Evolutionary conservation across 2,113 vertebrate genomes (phyloP), one percentile per base, ranked within the genome.

Genomic region (Pangasianodon gigas): DNA sequence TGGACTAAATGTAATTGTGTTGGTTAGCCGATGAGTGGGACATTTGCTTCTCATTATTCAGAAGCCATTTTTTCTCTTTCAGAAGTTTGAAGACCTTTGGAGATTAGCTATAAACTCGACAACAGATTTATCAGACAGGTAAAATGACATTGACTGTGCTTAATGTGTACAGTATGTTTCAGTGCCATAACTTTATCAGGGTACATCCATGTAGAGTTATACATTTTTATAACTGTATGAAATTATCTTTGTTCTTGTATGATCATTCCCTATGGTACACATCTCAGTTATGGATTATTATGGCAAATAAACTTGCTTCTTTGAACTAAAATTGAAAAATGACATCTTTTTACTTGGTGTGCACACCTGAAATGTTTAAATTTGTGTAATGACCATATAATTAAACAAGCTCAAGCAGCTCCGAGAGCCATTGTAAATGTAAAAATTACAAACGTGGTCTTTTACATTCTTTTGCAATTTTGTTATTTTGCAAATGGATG

Each of bases 41-140:
- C 92, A 58, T 95, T 95, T 96, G 96, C 96, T 96, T 96, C 96
- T 96, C 89, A 96, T 96, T 96, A 95, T 96, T 96, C 94, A 96
- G 96, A 96, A 96, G 96, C 96, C 91, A 74, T 54, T 93, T 88
- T 48, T 93, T 87, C 92, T 90, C 81, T 90, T 83, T 93, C 24
- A 92, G 87, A 94, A 90, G 92, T 92, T 95, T 92, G 89, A 89
- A 91, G 93, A 90, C 84, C 26, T 90, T 87, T 88, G 69, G 88
- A 52, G 32, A 51, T 90, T 32, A 2, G 89, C 92, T 91, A 92
- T 83, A 80, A 87, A 92, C 90, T 51, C 74, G 71, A 87, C 26
- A 87, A 74, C 51, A 86, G 87, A 88, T 84, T 92, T 82, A 91
- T 86, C 93, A 58, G 79, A 85, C 90, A 91, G 91, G 92, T 91